Conservation (phyloP, 2,888 invertebrate genomes). For the Poecilobothrus nobilitatus region DNA sequence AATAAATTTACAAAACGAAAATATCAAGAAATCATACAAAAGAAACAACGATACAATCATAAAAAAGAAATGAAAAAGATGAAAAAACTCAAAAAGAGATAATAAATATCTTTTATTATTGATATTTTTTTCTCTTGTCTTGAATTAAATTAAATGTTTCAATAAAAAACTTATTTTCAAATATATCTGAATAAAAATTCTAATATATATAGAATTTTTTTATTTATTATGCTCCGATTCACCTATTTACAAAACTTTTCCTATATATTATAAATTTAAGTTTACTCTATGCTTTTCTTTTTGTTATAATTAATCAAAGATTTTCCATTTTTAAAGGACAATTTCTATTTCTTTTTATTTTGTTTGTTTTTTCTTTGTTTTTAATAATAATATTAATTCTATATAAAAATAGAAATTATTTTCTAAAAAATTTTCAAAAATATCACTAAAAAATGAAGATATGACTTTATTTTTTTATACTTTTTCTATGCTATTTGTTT, state of each 20-base stretch:
- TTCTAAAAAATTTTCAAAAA: background rate
- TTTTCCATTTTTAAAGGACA: no score
- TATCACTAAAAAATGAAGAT: constrained; percentile 1
- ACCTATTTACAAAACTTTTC: background rate
- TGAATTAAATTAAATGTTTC: no score
- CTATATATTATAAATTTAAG: background rate
- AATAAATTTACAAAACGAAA: constrained; percentile 71
- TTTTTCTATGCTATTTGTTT: background rate
- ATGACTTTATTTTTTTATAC: background rate
- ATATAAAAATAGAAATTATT: background rate
- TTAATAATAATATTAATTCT: background rate
- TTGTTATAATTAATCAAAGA: no score
- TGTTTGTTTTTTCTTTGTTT: background rate
- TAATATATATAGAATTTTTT: no score
- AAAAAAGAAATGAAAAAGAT: constrained; percentile 68
- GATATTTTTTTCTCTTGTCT: background rate
- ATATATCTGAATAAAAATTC: no score
- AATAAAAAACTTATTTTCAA: no score
- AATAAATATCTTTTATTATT: constrained; percentile 21
- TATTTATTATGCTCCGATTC: no score
- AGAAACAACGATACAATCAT: constrained; percentile 57
- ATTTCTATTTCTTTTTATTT: no score
- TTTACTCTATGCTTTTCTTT: no score
- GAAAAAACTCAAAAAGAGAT: constrained; percentile 48
- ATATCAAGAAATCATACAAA: constrained; percentile 64